Conservation (phyloP, 2,113 vertebrate species). For the Mixornis gularis region DNA sequence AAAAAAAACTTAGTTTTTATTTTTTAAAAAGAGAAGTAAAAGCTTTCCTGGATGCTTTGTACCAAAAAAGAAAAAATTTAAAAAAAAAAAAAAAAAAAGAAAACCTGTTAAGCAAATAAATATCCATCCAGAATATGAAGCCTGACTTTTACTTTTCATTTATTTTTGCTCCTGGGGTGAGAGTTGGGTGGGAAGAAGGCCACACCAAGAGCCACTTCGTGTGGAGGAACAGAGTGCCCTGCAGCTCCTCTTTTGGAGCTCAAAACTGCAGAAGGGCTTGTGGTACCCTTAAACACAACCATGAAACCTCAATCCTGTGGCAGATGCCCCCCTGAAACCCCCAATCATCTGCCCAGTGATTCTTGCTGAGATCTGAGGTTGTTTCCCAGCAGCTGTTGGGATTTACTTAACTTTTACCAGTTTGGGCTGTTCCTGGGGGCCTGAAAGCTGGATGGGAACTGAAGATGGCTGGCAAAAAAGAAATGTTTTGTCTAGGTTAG, state of each 20-base stretch:
- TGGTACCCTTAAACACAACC: neutral
- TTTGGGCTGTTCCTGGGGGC: neutral
- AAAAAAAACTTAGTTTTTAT: conserved; percentile 80
- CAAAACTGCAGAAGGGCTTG: neutral
- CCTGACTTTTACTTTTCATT: conserved; percentile 33
- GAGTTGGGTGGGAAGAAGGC: neutral
- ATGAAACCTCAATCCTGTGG: neutral
- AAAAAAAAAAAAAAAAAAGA: neutral
- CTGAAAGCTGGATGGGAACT: neutral
- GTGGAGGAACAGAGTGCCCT: neutral
- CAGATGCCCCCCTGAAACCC: fast-evolving
- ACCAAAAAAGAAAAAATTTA: conserved; percentile 77
- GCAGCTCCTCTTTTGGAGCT: neutral
- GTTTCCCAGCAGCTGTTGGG: neutral
- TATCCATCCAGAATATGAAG: conserved; percentile 53
- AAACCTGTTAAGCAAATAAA: conserved; percentile 61
- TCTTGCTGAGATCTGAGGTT: neutral
- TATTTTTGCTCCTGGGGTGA: conserved; percentile 15
- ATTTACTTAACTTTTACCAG: neutral
- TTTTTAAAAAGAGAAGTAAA: conserved; percentile 78
- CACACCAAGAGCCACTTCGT: neutral
- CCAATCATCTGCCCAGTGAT: fast-evolving
- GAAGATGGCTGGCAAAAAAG: neutral
- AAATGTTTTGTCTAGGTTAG: neutral
- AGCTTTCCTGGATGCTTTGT: conserved; percentile 91